phyloP scores from a whole-genome alignment of 2,113 vertebrate genomes.

The Cryptomyrus ogoouensis region DNA sequence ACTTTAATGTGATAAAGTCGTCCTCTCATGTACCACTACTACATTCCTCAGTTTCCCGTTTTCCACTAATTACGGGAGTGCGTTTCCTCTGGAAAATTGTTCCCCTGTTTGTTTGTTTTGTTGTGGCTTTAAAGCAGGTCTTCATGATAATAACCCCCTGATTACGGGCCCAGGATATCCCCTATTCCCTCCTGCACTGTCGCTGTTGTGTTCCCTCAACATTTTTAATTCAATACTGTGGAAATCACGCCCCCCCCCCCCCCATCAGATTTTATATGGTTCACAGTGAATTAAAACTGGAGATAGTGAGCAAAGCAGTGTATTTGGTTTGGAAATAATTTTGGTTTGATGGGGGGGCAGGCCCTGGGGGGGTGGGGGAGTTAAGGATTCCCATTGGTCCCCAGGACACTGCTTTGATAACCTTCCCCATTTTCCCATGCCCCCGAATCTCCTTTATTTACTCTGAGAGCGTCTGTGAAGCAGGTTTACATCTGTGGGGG shows the following conservation, averaged over 20 bases:
- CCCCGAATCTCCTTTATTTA: conserved; percentile 33
- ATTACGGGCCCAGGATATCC: not conserved
- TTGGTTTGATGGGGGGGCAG: not conserved
- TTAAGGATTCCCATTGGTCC: not conserved
- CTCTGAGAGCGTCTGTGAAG: conserved; percentile 27
- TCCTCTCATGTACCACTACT: not conserved
- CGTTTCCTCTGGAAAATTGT: conserved; percentile 4
- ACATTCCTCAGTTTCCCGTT: not conserved
- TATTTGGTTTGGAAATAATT: conserved; percentile 15
- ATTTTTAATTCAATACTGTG: conserved; percentile 8
- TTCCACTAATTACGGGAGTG: not conserved
- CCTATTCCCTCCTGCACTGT: not conserved
- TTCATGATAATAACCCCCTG: conserved; percentile 21
- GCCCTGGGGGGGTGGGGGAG: not conserved
- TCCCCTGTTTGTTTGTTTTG: conserved; percentile 18
- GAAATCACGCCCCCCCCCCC: not conserved
- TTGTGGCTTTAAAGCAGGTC: conserved; percentile 3
- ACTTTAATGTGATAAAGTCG: not conserved
- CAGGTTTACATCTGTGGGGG: conserved; percentile 15
- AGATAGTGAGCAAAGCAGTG: not conserved
- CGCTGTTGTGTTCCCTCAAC: not conserved
- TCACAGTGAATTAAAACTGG: conserved; percentile 10
- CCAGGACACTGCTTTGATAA: conserved; percentile 25
- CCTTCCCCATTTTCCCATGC: conserved; percentile 20
- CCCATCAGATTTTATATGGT: not conserved